Percentiles rank a stretch among this genome's conserved stretches.
phyloP scores from a whole-genome alignment of 2,113 vertebrate species.

The Myotis brandtii region DNA sequence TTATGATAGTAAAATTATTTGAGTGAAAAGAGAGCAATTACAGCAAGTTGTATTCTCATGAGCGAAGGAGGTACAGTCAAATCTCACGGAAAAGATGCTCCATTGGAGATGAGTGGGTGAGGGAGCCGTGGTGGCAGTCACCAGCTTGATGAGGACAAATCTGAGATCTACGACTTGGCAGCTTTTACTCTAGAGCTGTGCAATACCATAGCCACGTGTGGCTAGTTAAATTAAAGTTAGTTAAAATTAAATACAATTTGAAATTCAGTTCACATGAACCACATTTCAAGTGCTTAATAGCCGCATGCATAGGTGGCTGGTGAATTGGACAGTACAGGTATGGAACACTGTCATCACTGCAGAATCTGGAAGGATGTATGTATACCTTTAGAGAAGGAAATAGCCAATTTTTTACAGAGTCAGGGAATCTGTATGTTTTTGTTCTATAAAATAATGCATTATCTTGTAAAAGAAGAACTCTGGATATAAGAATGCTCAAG shows the following conservation, averaged over 20 bases:
- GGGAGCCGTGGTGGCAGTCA: not conserved
- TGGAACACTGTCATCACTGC: not conserved
- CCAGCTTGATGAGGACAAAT: not conserved
- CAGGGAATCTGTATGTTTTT: not conserved
- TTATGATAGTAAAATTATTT: not conserved
- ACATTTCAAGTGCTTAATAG: not conserved
- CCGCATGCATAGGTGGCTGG: not conserved
- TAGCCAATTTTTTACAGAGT: constrained; percentile 6
- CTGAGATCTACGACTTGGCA: not conserved
- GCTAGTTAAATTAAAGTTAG: not conserved
- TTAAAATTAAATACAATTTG: constrained; percentile 44
- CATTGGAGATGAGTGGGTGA: not conserved
- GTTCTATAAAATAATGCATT: not conserved
- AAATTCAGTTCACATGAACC: constrained; percentile 3
- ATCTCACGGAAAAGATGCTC: not conserved
- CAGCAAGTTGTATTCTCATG: not conserved
- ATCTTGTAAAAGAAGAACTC: not conserved
- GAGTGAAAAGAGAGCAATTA: not conserved
- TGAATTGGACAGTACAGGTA: not conserved
- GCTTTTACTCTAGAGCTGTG: not conserved
- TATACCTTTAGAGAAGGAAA: not conserved
- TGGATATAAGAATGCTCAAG: not conserved
- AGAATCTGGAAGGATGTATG: not conserved
- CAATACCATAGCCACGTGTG: not conserved
- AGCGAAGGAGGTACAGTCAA: not conserved